Percentiles rank a stretch among this genome's conserved stretches.
Conservation (phyloP, 2,113 vertebrate species). For the Tenebrosternarchus preto region DNA sequence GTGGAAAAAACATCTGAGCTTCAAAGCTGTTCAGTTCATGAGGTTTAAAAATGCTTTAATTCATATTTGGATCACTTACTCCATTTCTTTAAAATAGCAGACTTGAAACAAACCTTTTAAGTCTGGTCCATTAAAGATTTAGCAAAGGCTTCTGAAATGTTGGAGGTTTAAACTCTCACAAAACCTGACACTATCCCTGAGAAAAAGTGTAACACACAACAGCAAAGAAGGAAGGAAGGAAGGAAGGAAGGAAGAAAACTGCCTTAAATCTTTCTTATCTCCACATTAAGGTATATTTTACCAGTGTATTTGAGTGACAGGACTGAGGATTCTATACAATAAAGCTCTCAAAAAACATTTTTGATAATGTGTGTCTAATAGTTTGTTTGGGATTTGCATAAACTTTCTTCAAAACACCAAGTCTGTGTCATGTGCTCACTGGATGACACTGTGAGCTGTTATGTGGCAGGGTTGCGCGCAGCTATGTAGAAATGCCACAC, state of each 20-base stretch:
- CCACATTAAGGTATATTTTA: constrained; percentile 22
- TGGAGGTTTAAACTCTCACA: background rate
- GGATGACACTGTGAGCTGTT: background rate
- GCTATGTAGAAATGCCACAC: constrained; percentile 29
- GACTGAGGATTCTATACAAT: constrained; percentile 30
- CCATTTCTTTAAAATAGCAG: background rate
- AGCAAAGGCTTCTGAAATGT: too few species aligned
- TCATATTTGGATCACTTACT: background rate
- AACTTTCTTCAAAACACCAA: background rate
- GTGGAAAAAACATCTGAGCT: background rate
- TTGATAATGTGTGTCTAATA: background rate
- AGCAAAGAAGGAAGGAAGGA: background rate
- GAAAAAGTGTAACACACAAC: background rate
- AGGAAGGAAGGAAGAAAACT: background rate
- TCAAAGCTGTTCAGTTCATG: background rate
- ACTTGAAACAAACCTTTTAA: background rate
- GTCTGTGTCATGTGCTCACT: background rate
- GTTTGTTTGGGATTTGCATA: background rate
- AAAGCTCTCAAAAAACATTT: background rate
- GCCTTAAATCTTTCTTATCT: background rate
- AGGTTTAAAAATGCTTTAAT: constrained; percentile 10
- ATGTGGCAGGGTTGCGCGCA: constrained; percentile 6
- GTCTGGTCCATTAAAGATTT: background rate
- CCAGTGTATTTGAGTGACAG: constrained; percentile 8
- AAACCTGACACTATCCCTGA: background rate